Conservation (phyloP, 2,797 vertebrate genomes). For the Myiotriccus ornatus region DNA sequence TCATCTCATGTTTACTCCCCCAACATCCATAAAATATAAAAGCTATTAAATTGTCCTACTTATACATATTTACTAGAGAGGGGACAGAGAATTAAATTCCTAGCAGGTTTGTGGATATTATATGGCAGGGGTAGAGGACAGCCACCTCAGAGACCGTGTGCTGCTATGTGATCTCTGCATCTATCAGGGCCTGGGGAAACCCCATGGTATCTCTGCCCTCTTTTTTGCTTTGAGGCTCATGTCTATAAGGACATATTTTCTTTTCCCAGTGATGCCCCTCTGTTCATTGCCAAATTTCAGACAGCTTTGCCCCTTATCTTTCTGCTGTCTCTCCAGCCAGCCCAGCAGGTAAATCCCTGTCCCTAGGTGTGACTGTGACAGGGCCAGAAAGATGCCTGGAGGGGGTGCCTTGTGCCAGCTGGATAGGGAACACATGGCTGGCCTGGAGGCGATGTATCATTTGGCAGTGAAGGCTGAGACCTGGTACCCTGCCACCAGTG, state of each 20-base stretch:
- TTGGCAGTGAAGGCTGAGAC: background rate
- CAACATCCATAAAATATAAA: background rate
- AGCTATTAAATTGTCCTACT: background rate
- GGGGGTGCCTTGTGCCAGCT: background rate
- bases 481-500: background rate
- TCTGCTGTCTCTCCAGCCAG: background rate
- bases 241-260: background rate
- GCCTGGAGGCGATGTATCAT: accelerated
- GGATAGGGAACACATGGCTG: accelerated
- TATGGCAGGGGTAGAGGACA: background rate
- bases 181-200: background rate
- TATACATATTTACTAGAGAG: background rate
- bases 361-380: background rate
- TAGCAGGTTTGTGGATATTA: background rate
- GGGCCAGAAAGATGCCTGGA: background rate
- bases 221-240: background rate
- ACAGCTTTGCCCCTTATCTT: background rate
- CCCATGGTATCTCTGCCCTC: background rate
- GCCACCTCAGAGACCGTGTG: background rate
- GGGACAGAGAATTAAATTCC: background rate
- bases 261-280: accelerated
- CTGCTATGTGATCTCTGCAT: background rate
- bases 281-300: background rate
- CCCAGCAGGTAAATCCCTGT: background rate
- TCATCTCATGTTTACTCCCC: accelerated